Percentiles rank a stretch among this genome's conserved stretches.
These are phyloP conservation scores for Leuciscus waleckii DNA, from an alignment of 2,797 vertebrate genomes.

Conservation along the genomic window DNA sequence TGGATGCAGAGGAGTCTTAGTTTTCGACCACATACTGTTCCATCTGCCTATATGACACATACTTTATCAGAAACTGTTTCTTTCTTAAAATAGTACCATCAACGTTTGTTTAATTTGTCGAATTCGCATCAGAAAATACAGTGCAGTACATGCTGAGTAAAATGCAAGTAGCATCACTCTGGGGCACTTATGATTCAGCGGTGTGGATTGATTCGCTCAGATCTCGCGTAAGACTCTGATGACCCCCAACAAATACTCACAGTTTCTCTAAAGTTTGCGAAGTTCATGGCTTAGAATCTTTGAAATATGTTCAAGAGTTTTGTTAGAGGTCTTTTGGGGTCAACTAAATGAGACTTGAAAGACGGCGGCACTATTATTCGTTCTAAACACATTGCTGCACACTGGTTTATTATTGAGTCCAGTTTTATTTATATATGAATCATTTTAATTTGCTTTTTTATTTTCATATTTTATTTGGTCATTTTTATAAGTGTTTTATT, in stretches of 20 bases:
- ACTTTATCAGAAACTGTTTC: not conserved
- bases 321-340: conserved; percentile 3
- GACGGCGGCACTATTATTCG: not conserved
- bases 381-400: not conserved
- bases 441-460: not conserved
- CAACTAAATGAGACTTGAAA: not conserved
- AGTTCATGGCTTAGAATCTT: conserved; percentile 1
- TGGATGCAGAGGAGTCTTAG: not conserved
- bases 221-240: not conserved
- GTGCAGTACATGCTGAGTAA: not conserved
- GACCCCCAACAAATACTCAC: not conserved
- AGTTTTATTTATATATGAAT: not conserved
- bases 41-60: not conserved
- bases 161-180: not conserved
- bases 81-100: not conserved
- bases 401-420: not conserved
- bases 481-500: too few species aligned
- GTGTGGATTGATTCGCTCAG: not conserved
- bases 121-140: not conserved
- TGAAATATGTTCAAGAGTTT: conserved; percentile 4
- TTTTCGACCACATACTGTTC: conserved; percentile 9
- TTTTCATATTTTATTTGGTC: not conserved
- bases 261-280: not conserved
- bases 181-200: conserved; percentile 16
- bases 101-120: not conserved